Evolutionary conservation across 2,113 vertebrate genomes (phyloP).

Genomic region (Mormoops blainvillei): DNA sequence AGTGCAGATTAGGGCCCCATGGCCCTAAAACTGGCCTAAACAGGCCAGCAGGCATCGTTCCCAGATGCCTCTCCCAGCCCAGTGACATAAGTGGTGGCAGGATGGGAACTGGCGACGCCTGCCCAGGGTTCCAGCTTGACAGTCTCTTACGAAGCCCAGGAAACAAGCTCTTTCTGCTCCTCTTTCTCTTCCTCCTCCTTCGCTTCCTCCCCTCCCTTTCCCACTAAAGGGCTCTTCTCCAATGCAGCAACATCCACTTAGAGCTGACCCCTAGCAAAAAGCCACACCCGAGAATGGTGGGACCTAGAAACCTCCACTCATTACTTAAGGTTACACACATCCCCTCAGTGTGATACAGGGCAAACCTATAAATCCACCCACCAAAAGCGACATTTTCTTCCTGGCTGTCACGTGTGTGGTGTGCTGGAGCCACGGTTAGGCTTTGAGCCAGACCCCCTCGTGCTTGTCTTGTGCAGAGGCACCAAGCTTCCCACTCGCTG

Average conservation of each 20-base stretch:
- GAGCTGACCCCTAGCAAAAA: no score
- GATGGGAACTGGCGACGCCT: neutral
- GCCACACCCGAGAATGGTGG: fast-evolving
- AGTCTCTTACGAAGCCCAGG: neutral
- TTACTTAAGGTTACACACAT: fast-evolving
- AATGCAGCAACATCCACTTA: neutral
- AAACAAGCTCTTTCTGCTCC: no score
- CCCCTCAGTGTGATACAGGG: neutral
- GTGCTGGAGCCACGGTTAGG: neutral
- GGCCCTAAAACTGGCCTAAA: fast-evolving
- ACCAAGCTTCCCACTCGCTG: fast-evolving
- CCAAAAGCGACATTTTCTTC: neutral
- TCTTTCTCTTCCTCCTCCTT: neutral
- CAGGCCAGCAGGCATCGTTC: fast-evolving
- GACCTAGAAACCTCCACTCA: fast-evolving
- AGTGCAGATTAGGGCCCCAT: fast-evolving
- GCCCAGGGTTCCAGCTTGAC: fast-evolving
- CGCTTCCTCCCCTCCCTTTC: neutral
- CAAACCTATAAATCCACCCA: fast-evolving
- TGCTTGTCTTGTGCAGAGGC: no score
- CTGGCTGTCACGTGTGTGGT: fast-evolving
- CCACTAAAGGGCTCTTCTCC: neutral
- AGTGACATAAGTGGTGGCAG: neutral
- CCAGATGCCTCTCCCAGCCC: neutral
- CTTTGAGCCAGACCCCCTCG: neutral